Percentiles rank a stretch among this genome's conserved stretches.
Evolutionary conservation across 2,797 vertebrate genomes (phyloP).

Genomic region (Mastacembelus armatus): DNA sequence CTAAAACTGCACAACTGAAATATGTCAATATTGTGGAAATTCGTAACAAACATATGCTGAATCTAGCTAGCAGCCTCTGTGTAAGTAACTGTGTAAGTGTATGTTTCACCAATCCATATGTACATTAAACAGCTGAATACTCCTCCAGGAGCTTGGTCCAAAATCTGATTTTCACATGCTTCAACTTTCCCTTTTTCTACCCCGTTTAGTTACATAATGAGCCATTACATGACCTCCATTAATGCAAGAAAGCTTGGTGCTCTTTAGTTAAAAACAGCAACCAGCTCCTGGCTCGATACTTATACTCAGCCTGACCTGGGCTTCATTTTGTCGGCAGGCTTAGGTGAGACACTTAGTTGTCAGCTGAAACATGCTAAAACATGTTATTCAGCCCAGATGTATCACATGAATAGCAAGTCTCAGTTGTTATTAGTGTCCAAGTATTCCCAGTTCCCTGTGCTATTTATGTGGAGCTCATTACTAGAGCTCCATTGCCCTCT

Average conservation of each 20-base stretch:
- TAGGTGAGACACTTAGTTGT: constrained; percentile 23
- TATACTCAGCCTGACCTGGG: constrained; percentile 23
- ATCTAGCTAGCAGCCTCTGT: background rate
- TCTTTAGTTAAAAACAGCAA: constrained; percentile 34
- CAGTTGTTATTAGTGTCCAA: background rate
- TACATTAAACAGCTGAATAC: constrained; percentile 9
- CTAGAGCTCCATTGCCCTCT: constrained; percentile 71
- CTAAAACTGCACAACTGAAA: background rate
- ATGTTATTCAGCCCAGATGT: constrained; percentile 30
- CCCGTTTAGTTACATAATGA: constrained; percentile 45
- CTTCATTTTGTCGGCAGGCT: constrained; percentile 16
- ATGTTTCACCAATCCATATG: constrained; percentile 1
- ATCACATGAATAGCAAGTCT: constrained; percentile 28
- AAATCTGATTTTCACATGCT: constrained; percentile 2
- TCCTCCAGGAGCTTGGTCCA: background rate
- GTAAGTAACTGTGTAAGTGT: background rate
- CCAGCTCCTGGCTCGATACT: background rate
- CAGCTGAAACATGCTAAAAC: constrained; percentile 35
- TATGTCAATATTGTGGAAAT: background rate
- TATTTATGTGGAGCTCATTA: background rate
- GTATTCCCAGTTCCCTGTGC: background rate
- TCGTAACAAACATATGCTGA: too few species aligned
- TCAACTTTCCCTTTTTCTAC: constrained; percentile 10
- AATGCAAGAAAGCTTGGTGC: constrained; percentile 30
- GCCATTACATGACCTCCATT: constrained; percentile 29